These are phyloP conservation scores for Lycophotia porphyrea DNA, from an alignment of 2,888 invertebrate genomes.

Conservation along the genomic window DNA sequence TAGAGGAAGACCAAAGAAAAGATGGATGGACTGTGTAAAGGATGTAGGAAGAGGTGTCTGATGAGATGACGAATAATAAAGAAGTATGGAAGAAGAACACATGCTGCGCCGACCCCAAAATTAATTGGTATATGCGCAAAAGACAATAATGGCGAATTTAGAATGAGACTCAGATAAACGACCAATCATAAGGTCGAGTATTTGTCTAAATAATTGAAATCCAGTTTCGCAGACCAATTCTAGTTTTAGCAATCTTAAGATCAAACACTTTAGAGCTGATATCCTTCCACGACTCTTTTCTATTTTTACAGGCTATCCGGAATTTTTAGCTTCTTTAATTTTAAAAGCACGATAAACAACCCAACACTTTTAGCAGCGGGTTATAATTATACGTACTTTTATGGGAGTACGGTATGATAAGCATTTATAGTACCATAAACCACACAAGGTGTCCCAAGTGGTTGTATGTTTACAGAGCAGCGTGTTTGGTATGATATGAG, in stretches of 20 bases:
- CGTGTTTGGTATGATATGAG: slow-evolving; percentile 42
- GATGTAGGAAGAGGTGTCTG: no score
- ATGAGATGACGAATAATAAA: no score
- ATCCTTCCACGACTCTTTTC: neutral
- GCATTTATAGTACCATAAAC: slow-evolving; percentile 19
- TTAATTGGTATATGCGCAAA: no score
- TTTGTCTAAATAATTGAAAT: neutral
- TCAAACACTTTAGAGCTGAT: neutral
- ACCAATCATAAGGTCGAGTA: neutral
- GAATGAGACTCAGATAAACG: no score
- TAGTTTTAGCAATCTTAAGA: neutral
- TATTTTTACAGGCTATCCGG: neutral
- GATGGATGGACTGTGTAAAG: no score
- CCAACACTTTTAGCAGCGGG: neutral
- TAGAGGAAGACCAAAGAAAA: no score
- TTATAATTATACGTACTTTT: neutral
- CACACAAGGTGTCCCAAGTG: slow-evolving; percentile 33
- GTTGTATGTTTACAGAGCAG: slow-evolving; percentile 39
- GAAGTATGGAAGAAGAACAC: no score
- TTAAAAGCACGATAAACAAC: no score
- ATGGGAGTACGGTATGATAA: slow-evolving; percentile 27
- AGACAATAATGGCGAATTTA: no score
- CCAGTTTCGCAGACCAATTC: neutral
- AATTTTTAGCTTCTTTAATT: neutral
- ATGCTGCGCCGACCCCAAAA: no score